Base-by-base conservation (phyloP, 35 echinoderm and acorn worm genomes). In the Eucidaris tribuloides region DNA sequence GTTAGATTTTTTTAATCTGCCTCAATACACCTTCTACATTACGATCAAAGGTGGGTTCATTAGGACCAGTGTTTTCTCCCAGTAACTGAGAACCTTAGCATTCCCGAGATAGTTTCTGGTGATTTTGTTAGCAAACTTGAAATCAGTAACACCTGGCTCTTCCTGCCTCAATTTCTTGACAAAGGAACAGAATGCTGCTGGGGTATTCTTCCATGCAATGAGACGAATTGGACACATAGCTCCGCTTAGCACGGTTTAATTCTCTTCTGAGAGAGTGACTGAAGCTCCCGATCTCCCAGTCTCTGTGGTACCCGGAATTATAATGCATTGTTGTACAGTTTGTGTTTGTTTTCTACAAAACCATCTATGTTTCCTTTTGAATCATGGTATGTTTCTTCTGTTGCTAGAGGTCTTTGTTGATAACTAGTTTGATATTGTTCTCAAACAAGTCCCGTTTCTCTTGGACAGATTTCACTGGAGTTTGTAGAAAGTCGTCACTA, bases 181-280 rank as follows among this genome's bases (percentile, higher is more conserved):
- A 42, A 48, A 88, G 31, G 46, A 82, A 58, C 85, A 88, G 58
- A 88, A 88, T 28, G 27, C 13, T 48, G n/a, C 81, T 88, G 3
- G 57, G 7, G 27, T 82, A 24, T 2, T 84, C 65, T 35, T 31
- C 23, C 25, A 72, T 48, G 9, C 44, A 43, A 20, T 35, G 19
- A 37, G 36, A 15, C 5, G 56, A 32, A 24, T 11, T 70, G 20
- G 9, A 48, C 17, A 62, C 19, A 25, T 65, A 56, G 3, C 24
- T 7, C 7, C 19, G 28, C 15, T 72, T 4, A 40, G 83, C 71
- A 15, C 29, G 19, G 40, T 86, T 59, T 6, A 86, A 56, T 18
- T 76, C 15, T 57, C 60, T 86, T 22, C 49, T 32, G 15, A 77
- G 43, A 4, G 14, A 5, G 46, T 77, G 55, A 39, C 42, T 42